These are phyloP conservation scores for Entosphenus tridentatus DNA, from an alignment of 2,113 vertebrate genomes.

Conservation along the genomic window DNA sequence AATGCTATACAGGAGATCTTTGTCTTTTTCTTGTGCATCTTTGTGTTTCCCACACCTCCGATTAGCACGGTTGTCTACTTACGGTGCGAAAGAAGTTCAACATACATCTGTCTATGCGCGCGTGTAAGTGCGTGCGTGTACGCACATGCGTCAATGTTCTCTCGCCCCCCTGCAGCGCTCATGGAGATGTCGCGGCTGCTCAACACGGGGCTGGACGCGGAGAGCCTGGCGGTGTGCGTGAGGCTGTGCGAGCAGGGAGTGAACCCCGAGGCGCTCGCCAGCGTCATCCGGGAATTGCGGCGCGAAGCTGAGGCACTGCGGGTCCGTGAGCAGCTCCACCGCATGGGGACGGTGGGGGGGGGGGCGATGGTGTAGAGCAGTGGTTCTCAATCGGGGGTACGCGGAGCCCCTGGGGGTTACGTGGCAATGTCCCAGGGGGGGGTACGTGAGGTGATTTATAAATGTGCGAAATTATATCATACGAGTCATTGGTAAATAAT, in stretches of 20 bases:
- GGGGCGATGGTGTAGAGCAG: background rate
- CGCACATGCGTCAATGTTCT: background rate
- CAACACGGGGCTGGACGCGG: slow-evolving; percentile 90
- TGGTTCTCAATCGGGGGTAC: background rate
- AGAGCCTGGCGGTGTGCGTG: slow-evolving; percentile 83
- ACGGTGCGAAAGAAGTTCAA: background rate
- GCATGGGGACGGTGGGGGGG: slow-evolving; percentile 8
- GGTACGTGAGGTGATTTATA: background rate
- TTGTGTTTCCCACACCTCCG: too few species aligned
- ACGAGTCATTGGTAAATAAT: too few species aligned
- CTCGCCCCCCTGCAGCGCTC: slow-evolving; percentile 32
- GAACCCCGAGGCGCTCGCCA: slow-evolving; percentile 79
- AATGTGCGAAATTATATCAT: too few species aligned
- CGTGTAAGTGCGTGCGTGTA: background rate
- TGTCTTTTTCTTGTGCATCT: too few species aligned
- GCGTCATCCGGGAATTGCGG: slow-evolving; percentile 81
- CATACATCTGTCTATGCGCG: background rate
- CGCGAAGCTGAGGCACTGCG: slow-evolving; percentile 71
- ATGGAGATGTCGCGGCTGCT: slow-evolving; percentile 83
- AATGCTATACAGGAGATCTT: too few species aligned
- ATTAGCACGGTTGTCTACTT: too few species aligned
- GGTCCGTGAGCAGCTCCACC: slow-evolving; percentile 23
- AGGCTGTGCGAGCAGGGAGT: slow-evolving; percentile 91
- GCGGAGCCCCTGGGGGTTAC: background rate
- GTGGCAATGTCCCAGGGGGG: background rate